These are phyloP conservation scores for Idaea straminata DNA, from an alignment of 2,888 invertebrate genomes.

Conservation along the genomic window DNA sequence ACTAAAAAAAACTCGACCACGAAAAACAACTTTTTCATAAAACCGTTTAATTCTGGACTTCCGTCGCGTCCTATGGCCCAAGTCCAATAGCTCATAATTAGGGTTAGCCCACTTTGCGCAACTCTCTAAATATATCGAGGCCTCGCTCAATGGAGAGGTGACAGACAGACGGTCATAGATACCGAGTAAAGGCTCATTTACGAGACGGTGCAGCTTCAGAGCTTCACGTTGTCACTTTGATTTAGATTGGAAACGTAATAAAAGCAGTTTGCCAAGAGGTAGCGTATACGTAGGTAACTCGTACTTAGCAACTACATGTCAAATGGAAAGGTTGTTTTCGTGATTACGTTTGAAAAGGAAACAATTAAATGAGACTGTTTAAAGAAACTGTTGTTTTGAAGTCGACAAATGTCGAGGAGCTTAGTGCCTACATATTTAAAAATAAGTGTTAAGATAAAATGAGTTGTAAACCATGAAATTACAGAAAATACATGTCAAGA, in stretches of 20 bases:
- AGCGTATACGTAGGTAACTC: neutral
- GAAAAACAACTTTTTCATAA: neutral
- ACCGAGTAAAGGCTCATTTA: neutral
- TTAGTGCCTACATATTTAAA: too few species aligned
- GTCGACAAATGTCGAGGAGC: too few species aligned
- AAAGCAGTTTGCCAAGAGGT: neutral
- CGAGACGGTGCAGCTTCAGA: neutral
- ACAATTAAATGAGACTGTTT: too few species aligned
- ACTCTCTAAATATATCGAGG: slow-evolving; percentile 61
- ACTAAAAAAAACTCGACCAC: neutral
- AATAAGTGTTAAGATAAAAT: too few species aligned
- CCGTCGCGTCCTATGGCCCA: slow-evolving; percentile 39
- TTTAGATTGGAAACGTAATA: neutral
- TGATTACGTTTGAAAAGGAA: too few species aligned
- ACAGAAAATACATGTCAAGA: too few species aligned
- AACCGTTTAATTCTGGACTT: slow-evolving; percentile 1
- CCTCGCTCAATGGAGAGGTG: slow-evolving; percentile 45
- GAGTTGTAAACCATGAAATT: too few species aligned
- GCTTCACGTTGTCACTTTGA: neutral
- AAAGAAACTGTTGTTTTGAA: too few species aligned
- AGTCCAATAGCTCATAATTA: slow-evolving; percentile 69
- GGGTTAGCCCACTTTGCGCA: slow-evolving; percentile 65
- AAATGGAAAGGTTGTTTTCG: too few species aligned
- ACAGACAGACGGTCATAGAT: neutral
- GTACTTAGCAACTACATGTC: neutral